phyloP scores from a whole-genome alignment of 37 sponge, comb jelly and placozoan genomes.

The Geodia barretti region DNA sequence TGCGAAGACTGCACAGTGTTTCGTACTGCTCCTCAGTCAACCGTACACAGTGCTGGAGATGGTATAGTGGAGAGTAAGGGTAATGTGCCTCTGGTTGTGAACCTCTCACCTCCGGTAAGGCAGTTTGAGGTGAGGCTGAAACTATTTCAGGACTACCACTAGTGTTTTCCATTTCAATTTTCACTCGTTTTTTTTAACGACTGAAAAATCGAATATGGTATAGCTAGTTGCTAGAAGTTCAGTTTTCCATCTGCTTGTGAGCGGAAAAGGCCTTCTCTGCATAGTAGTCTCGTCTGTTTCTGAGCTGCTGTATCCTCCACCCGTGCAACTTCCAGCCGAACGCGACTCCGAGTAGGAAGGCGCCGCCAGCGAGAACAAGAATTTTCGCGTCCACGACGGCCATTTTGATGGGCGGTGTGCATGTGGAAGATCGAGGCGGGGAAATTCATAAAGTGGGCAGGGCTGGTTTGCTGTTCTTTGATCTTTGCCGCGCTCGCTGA shows the following conservation, averaged over 20 bases:
- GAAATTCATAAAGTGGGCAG: not conserved
- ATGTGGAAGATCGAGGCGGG: not conserved
- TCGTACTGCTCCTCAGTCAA: conserved; percentile 15
- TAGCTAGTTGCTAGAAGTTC: too few relatives aligned
- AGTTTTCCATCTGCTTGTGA: not conserved
- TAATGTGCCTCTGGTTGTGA: too few relatives aligned
- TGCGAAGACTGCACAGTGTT: not conserved
- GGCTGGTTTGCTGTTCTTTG: too few relatives aligned
- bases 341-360: not conserved
- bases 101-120: too few relatives aligned
- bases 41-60: conserved; percentile 10
- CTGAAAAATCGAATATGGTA: too few relatives aligned
- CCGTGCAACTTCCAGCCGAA: conserved; percentile 5
- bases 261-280: not conserved
- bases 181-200: too few relatives aligned
- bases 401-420: not conserved
- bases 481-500: too few relatives aligned
- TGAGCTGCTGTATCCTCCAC: not conserved
- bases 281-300: conserved; percentile 1
- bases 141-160: too few relatives aligned
- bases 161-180: too few relatives aligned
- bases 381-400: not conserved
- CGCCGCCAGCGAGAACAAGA: not conserved
- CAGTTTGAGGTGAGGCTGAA: not conserved
- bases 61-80: too few relatives aligned